Base-by-base conservation (phyloP, 1,140 invertebrate species). In the Lucilia cuprina region DNA sequence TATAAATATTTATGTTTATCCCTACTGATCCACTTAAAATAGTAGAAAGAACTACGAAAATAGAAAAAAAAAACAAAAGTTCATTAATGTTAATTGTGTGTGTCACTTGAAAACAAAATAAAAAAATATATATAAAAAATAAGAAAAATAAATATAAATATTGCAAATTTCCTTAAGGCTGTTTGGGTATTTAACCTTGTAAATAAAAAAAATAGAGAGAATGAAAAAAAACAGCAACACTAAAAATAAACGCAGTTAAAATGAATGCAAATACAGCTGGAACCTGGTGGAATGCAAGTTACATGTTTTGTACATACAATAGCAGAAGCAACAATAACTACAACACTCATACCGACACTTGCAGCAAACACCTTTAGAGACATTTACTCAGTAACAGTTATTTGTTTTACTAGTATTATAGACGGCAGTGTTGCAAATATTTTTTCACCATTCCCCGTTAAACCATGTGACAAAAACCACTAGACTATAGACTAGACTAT, bases 31-130 rank as follows among this genome's bases (percentile, higher is more conserved):
- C 41, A 41, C 41, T 60, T 14, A 60, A 60, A 60, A 60, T 60
- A 60, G 55, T 60, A 60, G 55, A 60, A 60, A 5, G 55, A 60
- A n/a, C 55, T n/a, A 60, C 55, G n/a, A n/a, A 17, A 21, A 65
- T 65, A n/a, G 5, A 70, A 55, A 55, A 7, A 55, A 12, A 55
- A 55, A 55, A 55, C 50, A 55, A 17, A 70, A 70, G 21, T 70
- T 70, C 65, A 70, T 70, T 70, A 70, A 70, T 70, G 65, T 70
- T 70, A 70, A 70, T 70, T 70, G 65, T 70, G 19, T 70, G 17
- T 19, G 19, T 19, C 65, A 70, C 65, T 70, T 70, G 65, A 21
- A 21, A 21, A 25, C 65, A 70, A 70, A 21, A 25, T 2, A 60
- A 60, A 14, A 60, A n/a, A 60, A 60, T n/a, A 30, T 30, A 30